Conservation (phyloP, 1,140 invertebrate genomes). For the Araneus ventricosus region DNA sequence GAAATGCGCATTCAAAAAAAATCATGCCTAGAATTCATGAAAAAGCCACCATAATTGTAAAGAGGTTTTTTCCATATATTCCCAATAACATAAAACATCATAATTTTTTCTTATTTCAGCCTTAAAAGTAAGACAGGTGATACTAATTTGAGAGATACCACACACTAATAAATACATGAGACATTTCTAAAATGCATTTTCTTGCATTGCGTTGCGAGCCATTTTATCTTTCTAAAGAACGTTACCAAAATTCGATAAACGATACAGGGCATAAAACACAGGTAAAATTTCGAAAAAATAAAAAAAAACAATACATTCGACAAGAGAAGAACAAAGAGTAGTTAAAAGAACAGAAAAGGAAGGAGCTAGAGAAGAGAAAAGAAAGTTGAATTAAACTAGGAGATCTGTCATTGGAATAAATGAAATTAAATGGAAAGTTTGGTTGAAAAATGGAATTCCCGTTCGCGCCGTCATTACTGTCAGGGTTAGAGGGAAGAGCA, state of each 20-base stretch:
- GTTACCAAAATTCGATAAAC: neutral
- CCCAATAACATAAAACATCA: too few species aligned
- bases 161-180: neutral
- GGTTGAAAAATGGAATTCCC: slow-evolving; percentile 3
- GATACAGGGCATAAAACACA: neutral
- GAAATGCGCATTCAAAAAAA: too few species aligned
- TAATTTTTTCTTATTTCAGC: too few species aligned
- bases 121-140: neutral
- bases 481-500: neutral
- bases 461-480: neutral
- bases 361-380: neutral
- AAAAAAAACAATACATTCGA: neutral
- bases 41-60: too few species aligned
- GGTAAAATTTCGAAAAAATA: too few species aligned
- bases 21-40: too few species aligned
- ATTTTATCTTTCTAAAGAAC: neutral
- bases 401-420: slow-evolving; percentile 12
- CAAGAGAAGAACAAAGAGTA: neutral
- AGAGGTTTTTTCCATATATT: too few species aligned
- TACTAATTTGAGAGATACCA: neutral
- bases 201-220: neutral
- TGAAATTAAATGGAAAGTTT: slow-evolving; percentile 39
- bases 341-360: neutral
- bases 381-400: neutral
- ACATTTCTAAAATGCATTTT: neutral